Percentiles rank a stretch among this genome's conserved stretches.
Conservation (phyloP, 1,140 invertebrate species). For the Tyrophagus putrescentiae region DNA sequence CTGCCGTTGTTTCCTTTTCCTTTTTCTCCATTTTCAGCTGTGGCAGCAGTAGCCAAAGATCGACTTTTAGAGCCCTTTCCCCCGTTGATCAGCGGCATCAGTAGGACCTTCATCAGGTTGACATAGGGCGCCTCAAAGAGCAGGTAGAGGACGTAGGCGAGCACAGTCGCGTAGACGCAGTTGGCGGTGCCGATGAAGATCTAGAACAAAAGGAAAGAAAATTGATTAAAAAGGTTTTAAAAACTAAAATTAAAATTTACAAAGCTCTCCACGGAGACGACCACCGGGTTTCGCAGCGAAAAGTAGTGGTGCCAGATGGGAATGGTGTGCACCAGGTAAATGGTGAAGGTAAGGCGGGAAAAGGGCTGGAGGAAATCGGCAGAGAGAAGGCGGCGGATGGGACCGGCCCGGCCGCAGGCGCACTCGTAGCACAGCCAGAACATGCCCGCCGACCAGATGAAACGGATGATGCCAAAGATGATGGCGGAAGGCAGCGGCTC, state of each 20-base stretch:
- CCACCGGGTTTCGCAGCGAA: neutral
- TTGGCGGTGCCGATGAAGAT: neutral
- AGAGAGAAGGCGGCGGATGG: neutral
- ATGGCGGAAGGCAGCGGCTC: slow-evolving; percentile 1
- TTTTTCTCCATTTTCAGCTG: neutral
- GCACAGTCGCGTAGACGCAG: neutral
- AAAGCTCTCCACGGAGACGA: neutral
- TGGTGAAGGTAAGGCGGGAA: slow-evolving; percentile 6
- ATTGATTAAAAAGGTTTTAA: neutral
- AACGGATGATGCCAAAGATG: slow-evolving; percentile 13
- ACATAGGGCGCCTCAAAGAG: slow-evolving; percentile 17
- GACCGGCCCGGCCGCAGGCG: slow-evolving; percentile 18
- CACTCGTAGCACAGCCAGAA: slow-evolving; percentile 21
- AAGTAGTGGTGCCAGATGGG: slow-evolving; percentile 15
- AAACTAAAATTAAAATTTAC: slow-evolving; percentile 1
- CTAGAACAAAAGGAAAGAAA: neutral
- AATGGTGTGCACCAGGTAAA: slow-evolving; percentile 14
- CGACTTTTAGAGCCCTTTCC: too few species aligned
- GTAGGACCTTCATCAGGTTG: neutral
- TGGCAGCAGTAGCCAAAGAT: too few species aligned
- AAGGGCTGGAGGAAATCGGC: slow-evolving; percentile 1
- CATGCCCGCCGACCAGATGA: slow-evolving; percentile 25
- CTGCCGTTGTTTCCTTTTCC: neutral
- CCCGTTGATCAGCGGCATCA: slow-evolving; percentile 5
- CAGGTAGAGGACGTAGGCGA: slow-evolving; percentile 5